Evolutionary conservation across 2,797 vertebrate species (phyloP).

Genomic region (Platalea minor): DNA sequence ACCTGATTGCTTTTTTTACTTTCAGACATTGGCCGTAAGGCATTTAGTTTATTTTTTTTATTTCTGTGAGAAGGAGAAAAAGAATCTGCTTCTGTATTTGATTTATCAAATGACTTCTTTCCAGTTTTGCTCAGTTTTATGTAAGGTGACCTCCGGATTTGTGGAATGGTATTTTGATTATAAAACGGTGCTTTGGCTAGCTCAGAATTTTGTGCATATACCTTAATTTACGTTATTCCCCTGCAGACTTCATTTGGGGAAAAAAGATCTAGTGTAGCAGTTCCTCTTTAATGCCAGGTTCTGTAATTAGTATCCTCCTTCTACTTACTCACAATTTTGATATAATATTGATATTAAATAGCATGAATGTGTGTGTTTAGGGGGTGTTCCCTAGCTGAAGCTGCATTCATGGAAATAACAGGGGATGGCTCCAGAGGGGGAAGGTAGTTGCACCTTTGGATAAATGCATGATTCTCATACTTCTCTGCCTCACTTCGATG

Average conservation of each 20-base stretch:
- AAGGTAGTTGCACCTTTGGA: not conserved
- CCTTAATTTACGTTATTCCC: slow-evolving; percentile 30
- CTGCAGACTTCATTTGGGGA: slow-evolving; percentile 31
- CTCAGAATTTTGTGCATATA: slow-evolving; percentile 11
- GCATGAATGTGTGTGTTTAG: accelerated
- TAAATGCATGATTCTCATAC: not conserved
- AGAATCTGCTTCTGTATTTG: not conserved
- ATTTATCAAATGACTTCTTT: slow-evolving; percentile 4
- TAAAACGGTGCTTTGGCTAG: slow-evolving; percentile 16
- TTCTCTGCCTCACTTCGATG: not conserved
- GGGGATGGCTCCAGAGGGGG: not conserved
- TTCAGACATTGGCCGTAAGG: not conserved
- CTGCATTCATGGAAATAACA: not conserved
- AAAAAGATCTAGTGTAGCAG: not conserved
- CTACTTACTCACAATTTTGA: not conserved
- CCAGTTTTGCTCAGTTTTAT: slow-evolving; percentile 34
- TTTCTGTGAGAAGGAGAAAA: not conserved
- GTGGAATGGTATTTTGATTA: slow-evolving; percentile 40
- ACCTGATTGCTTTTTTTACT: slow-evolving; percentile 52
- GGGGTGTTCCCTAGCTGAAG: not conserved
- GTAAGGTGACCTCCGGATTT: slow-evolving; percentile 53
- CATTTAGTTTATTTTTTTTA: not conserved
- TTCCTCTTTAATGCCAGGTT: slow-evolving; percentile 5
- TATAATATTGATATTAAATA: slow-evolving; percentile 33
- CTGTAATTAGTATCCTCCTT: slow-evolving; percentile 37